Percentiles rank a stretch among this genome's conserved stretches.
Evolutionary conservation across 2,797 vertebrate genomes (phyloP).

Genomic region (Thripadectes ignobilis): DNA sequence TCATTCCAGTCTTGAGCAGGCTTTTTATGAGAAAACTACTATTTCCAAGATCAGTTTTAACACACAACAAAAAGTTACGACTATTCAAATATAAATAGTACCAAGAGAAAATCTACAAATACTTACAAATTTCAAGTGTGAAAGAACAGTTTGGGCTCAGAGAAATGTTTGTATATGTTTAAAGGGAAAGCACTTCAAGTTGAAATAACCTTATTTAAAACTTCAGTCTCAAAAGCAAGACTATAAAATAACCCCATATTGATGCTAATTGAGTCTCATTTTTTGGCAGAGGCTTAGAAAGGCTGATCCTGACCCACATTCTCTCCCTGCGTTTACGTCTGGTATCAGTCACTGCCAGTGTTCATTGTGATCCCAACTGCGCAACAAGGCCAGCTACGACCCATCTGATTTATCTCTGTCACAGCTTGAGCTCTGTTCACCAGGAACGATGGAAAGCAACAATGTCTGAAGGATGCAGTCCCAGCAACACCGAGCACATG

Average conservation of each 20-base stretch:
- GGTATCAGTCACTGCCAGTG: conserved; percentile 77
- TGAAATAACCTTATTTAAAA: neutral
- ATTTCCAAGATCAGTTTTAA: neutral
- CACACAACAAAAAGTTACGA: neutral
- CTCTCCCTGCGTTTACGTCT: conserved; percentile 59
- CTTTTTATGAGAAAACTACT: neutral
- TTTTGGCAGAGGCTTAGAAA: neutral
- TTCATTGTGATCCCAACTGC: conserved; percentile 62
- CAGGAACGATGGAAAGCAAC: conserved; percentile 64
- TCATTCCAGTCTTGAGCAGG: neutral
- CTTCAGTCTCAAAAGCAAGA: neutral
- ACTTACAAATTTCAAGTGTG: neutral
- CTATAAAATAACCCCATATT: neutral
- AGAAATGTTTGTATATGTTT: neutral
- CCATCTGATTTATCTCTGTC: conserved; percentile 79
- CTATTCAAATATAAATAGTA: neutral
- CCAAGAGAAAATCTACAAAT: neutral
- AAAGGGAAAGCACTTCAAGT: neutral
- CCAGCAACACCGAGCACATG: conserved; percentile 78
- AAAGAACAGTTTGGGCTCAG: neutral
- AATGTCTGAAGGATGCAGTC: conserved; percentile 58
- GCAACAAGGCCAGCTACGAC: conserved; percentile 68
- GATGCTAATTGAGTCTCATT: neutral
- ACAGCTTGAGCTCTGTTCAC: conserved; percentile 68
- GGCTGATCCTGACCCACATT: conserved; percentile 56